A percentile compares a stretch with the other conserved stretches of the same genome.
These are phyloP conservation scores for Magallana ariakensis DNA, from an alignment of 1,140 invertebrate species.

Conservation along the genomic window DNA sequence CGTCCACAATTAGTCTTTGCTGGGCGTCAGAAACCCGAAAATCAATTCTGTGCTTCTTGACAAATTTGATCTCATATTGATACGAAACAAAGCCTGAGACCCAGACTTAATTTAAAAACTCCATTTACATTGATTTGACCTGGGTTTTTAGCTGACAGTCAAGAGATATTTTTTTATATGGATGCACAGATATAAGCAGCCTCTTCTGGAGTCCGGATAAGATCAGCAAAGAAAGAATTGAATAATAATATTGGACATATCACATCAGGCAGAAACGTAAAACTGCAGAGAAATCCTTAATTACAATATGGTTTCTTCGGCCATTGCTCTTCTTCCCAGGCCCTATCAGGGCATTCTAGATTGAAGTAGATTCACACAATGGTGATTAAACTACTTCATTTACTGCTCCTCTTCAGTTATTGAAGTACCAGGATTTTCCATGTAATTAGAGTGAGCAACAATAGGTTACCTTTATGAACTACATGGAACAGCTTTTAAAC, in stretches of 20 bases:
- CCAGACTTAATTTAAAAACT: background rate
- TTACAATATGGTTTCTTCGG: too few species aligned
- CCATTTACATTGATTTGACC: background rate
- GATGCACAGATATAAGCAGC: background rate
- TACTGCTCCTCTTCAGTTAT: too few species aligned
- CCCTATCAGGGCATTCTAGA: too few species aligned
- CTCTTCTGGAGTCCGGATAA: background rate
- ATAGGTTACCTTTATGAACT: too few species aligned
- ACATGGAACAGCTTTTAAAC: too few species aligned
- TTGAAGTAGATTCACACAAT: too few species aligned
- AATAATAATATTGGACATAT: background rate
- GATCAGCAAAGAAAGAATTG: background rate
- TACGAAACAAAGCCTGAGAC: background rate
- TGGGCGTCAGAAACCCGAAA: background rate
- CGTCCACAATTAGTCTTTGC: background rate
- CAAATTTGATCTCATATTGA: background rate
- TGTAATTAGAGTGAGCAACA: too few species aligned
- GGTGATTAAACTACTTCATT: too few species aligned
- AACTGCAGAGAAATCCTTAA: too few species aligned
- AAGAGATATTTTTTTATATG: background rate
- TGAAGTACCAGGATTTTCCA: too few species aligned
- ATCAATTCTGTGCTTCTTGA: conserved; percentile 18
- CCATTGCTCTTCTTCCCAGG: too few species aligned
- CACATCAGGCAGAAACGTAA: background rate
- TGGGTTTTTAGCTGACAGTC: background rate